Conservation (phyloP, 2,797 vertebrate species). For the Anguilla pacifica region DNA sequence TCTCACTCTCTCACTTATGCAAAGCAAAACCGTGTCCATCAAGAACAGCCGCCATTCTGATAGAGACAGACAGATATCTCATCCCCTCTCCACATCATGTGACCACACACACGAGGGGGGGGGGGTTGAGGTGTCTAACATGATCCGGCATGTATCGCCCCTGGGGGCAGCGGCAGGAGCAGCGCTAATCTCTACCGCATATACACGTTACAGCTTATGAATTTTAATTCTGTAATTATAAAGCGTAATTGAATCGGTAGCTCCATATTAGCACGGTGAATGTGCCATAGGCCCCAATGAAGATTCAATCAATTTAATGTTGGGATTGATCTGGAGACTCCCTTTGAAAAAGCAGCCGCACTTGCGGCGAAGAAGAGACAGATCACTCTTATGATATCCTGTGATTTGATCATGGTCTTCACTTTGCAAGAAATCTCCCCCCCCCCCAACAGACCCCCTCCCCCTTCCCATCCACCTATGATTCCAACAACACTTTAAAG, state of each 20-base stretch:
- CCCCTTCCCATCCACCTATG: constrained; percentile 1
- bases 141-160: constrained; percentile 29
- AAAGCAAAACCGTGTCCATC: too few relatives aligned
- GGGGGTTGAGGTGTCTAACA: background rate
- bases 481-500: constrained; percentile 32
- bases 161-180: constrained; percentile 32
- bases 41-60: background rate
- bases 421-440: background rate
- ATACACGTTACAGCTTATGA: constrained; percentile 51
- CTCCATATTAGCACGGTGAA: constrained; percentile 40
- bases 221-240: constrained; percentile 55
- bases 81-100: background rate
- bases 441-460: background rate
- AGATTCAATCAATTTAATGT: constrained; percentile 53
- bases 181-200: constrained; percentile 39
- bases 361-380: constrained; percentile 45
- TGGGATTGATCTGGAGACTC: constrained; percentile 49
- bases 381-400: constrained; percentile 46
- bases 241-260: constrained; percentile 55
- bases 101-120: background rate
- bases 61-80: background rate
- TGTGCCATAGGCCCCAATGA: constrained; percentile 37
- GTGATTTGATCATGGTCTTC: constrained; percentile 11
- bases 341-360: constrained; percentile 38
- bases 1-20: background rate